Evolutionary conservation across 1,140 invertebrate genomes (phyloP), one percentile per base, ranked within the genome.

Genomic region (Trichomalopsis sarcophagae): DNA sequence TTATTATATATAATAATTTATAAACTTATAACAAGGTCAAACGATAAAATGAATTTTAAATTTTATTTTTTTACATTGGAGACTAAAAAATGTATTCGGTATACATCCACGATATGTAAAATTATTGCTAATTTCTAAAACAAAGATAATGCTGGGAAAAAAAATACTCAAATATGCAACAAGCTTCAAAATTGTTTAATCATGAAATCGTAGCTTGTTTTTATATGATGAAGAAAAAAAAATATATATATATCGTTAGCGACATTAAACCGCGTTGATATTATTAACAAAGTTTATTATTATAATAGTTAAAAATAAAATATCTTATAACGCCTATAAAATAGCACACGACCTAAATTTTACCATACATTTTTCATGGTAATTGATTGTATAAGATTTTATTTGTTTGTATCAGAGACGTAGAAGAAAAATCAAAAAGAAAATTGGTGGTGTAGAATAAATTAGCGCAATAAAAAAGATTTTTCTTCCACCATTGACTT

Each of bases 401-500:
- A 73, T 73, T 66, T 30, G 27, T 75, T 81, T 84, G 74, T 86
- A 77, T 75, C 44, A 62, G 7, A 81, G 23, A 71, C 23, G 68
- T 30, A 23, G 21, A n/a, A 68, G 23, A 62, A 75, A 82, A 33
- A 33, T 71, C 30, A 50, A 13, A 75, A 68, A 47, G 2, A 80
- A 23, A 85, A 68, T 21, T 27, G 55, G 50, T 23, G 23, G 21
- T 74, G n/a, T 50, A 11, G 23, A 30, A 30, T 73, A 33, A 82
- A 55, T 17, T 55, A 30, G 36, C 76, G 85, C 27, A 17, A 23
- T 87, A 86, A 71, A 79, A 78, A 79, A 44, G 2, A 85, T 81
- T 77, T 82, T 85, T 82, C 14, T 86, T 69, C 74, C 86, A 86
- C 85, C 76, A 87, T 74, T 87, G 21, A 47, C 80, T 69, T 76